Base-by-base conservation (phyloP, 2,888 invertebrate genomes). In the Copidosoma aretas region DNA sequence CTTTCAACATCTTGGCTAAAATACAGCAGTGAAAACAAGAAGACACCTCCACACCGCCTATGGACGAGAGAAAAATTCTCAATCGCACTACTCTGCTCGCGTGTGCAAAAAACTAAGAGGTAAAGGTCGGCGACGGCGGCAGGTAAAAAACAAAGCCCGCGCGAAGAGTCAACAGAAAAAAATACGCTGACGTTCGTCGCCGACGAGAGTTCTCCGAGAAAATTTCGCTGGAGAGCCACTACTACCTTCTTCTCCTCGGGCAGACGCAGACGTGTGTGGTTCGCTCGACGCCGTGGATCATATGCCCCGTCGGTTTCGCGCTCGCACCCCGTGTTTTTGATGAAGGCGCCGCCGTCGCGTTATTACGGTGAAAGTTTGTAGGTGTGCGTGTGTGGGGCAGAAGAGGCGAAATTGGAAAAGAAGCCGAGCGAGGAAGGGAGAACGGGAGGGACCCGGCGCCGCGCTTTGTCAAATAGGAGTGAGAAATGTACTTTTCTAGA, bases 111-210 rank as follows among this genome's bases (percentile, higher is more conserved):
- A 32, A 32, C 32, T 3, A 32, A 8, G 32, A 32, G 32, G 8
- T 5, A 32, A 3, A 32, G 8, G 8, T 32, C 8, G 32, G 32
- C 25, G 56, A 1, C 43, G 59, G 24, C 14, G 12, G 21, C n/a
- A n/a, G n/a, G n/a, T n/a, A n/a, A 54, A 64, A 60, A 60, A 64
- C 60, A 56, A 63, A 54, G 49, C 14, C 8, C 60, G 32, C 56
- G 22, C 46, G n/a, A 10, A 60, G 63, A 64, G 63, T 68, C 60
- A 60, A 68, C n/a, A 60, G 46, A 60, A 54, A 64, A 60, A 59
- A 53, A 53, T 32, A 32, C 12, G 43, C 8, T 54, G 51, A 63
- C 46, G 39, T 3, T 32, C 60, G 32, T 32, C 32, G 32, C 32
- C 56, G 22, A 24, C n/a, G 12, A 60, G 60, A 64, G 63, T 68